Evolutionary conservation across 2,888 invertebrate genomes (phyloP), one percentile per base, ranked within the genome.

Genomic region (Acleris sparsana): DNA sequence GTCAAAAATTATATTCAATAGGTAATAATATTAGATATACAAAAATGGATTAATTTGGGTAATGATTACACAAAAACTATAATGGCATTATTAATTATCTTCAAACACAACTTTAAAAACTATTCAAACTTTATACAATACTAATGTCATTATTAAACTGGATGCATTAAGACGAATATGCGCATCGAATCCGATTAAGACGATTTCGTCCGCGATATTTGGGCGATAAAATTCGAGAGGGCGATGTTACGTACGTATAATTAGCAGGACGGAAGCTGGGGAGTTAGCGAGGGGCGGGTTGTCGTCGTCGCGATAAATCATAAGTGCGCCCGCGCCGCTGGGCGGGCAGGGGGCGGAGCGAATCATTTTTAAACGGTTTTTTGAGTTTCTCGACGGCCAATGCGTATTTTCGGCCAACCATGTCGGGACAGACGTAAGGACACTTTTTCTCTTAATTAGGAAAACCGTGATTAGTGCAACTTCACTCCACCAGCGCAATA

Each of bases 331-430:
- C 80, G 85, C 87, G 84, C 82, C 80, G 78, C 81, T 85, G 90
- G 91, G 89, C 91, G 90, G 86, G 83, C 81, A 76, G 84, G 84
- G 85, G 92, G 92, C 88, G 92, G 90, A 78, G 92, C 92, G 85
- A 91, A 81, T 87, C 86, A 89, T 86, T 91, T 91, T 91, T 91
- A 91, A 92, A 91, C 89, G 86, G 89, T 92, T 92, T 92, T 92
- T 92, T 91, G 89, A 89, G 88, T 85, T 84, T 82, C 80, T 77
- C 80, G 73, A 78, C 84, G 85, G 83, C 92, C 92, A 91, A 91
- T 89, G 87, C 87, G 83, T 84, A 85, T 80, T 85, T 85, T 86
- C 85, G 84, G 81, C 78, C 85, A 80, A 87, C 89, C 90, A 88
- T 90, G 88, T 84, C 72, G 71, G 84, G 85, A 86, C 83, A 39